Percentiles rank a stretch among this genome's conserved stretches.
Conservation (phyloP, 2,113 vertebrate species). For the Calidris pugnax region DNA sequence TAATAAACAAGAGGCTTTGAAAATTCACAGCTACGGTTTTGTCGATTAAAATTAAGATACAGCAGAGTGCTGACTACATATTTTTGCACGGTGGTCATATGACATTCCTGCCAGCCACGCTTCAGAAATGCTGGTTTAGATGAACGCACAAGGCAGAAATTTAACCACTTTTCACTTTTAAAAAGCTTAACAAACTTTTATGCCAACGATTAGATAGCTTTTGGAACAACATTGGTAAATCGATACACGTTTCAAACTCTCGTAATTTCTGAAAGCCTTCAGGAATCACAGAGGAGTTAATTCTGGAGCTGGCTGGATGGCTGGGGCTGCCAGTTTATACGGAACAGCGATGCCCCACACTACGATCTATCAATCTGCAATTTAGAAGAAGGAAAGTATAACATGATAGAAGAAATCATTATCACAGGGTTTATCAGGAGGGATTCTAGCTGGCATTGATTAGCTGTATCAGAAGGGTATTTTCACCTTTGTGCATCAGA, state of each 20-base stretch:
- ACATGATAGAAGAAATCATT: not conserved
- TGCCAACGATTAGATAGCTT: not conserved
- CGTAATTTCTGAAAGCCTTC: constrained; percentile 36
- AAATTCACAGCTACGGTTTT: not conserved
- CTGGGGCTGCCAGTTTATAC: not conserved
- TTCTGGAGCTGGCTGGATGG: not conserved
- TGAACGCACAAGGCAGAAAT: not conserved
- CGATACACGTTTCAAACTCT: not conserved
- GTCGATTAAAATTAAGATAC: not conserved
- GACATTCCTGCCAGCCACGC: not conserved
- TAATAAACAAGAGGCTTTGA: not conserved
- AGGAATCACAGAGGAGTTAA: constrained; percentile 37
- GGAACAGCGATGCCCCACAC: not conserved
- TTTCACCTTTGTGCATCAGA: not conserved
- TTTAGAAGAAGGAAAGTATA: constrained; percentile 1
- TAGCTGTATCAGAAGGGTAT: not conserved
- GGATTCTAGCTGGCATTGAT: not conserved
- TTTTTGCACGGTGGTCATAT: not conserved
- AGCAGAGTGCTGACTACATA: not conserved
- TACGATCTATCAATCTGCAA: not conserved
- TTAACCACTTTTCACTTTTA: not conserved
- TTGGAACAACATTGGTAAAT: constrained; percentile 2
- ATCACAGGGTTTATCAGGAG: not conserved
- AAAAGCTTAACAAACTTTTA: constrained; percentile 27
- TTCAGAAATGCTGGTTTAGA: not conserved